Conservation (phyloP, 2,888 invertebrate genomes). For the Acanthosepion esculentum region DNA sequence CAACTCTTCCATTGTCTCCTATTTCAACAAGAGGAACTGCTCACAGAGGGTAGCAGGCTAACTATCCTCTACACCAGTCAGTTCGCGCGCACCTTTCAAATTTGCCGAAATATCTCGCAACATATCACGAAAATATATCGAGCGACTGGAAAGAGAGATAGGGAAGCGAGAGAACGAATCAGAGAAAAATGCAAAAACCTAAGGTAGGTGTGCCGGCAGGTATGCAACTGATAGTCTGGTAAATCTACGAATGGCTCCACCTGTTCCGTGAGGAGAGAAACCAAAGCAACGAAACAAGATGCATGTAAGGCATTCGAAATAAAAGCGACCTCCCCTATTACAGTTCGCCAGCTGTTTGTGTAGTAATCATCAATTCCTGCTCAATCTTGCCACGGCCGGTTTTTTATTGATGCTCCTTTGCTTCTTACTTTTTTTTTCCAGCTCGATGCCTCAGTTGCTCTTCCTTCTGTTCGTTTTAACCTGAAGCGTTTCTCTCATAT, state of each 20-base stretch:
- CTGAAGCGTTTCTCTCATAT: too few species aligned
- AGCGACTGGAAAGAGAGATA: too few species aligned
- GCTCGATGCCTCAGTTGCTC: neutral
- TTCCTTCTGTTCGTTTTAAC: neutral
- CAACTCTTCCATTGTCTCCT: too few species aligned
- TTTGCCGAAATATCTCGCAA: too few species aligned
- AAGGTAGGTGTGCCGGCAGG: constrained; percentile 7
- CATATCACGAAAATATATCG: too few species aligned
- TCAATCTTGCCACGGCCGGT: neutral
- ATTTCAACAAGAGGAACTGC: too few species aligned
- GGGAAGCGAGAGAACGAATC: too few species aligned
- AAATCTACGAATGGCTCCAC: neutral
- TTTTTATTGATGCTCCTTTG: neutral
- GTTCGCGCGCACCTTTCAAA: too few species aligned
- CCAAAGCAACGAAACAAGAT: neutral
- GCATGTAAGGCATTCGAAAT: neutral
- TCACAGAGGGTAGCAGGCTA: too few species aligned
- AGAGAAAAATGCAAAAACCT: too few species aligned
- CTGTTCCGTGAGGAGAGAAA: neutral
- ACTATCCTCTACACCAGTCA: too few species aligned
- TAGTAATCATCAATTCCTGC: neutral
- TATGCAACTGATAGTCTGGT: constrained; percentile 8
- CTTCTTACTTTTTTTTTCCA: too few species aligned
- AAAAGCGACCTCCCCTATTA: neutral
- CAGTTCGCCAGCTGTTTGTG: neutral